Conservation (phyloP, 2,797 vertebrate species). For the Gymnopithys bicolor region DNA sequence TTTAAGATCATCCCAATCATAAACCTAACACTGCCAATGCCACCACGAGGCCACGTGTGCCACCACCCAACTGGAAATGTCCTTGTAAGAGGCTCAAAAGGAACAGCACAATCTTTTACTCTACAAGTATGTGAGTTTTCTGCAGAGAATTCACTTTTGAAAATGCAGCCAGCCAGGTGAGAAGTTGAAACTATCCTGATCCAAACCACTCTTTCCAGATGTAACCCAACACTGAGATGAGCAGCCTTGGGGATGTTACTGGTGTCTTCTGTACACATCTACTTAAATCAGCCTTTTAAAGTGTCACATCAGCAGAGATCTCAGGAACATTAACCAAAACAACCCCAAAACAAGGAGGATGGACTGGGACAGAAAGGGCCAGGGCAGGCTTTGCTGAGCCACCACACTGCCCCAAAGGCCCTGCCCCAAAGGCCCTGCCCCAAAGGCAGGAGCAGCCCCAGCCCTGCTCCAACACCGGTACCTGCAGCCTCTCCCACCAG, state of each 20-base stretch:
- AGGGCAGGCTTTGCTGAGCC: neutral
- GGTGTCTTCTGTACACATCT: neutral
- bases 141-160: neutral
- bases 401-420: neutral
- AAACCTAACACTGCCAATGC: neutral
- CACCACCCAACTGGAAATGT: neutral
- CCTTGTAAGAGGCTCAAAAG: neutral
- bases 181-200: neutral
- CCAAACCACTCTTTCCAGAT: neutral
- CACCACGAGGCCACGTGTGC: neutral
- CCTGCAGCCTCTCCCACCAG: slow-evolving; percentile 99
- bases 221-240: neutral
- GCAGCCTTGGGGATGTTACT: neutral
- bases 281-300: neutral
- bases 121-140: neutral
- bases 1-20: neutral
- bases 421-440: too few relatives aligned
- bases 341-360: neutral
- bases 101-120: neutral
- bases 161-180: neutral
- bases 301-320: neutral
- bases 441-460: neutral
- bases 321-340: neutral
- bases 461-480: slow-evolving; percentile 18
- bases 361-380: neutral